Percentiles rank a stretch among this genome's conserved stretches.
Evolutionary conservation across 2,888 invertebrate genomes (phyloP).

Genomic region (Gibbula magus): DNA sequence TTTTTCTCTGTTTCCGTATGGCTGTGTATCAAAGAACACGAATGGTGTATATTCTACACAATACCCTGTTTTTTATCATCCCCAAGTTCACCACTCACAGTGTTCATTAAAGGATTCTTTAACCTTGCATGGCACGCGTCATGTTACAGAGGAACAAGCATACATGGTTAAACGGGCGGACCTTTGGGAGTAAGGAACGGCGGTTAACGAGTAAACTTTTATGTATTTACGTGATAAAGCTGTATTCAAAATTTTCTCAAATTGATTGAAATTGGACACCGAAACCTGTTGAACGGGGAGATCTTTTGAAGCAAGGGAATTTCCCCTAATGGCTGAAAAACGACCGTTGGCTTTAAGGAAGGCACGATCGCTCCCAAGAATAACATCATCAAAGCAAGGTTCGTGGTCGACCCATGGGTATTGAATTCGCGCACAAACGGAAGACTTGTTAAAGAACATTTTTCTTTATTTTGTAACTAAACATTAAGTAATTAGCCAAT

Average conservation of each 20-base stretch:
- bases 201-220: neutral
- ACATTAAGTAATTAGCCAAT: slow-evolving; percentile 21
- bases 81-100: neutral
- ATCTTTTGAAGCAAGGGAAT: slow-evolving; percentile 19
- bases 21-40: slow-evolving; percentile 14
- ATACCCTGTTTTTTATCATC: neutral
- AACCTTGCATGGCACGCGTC: slow-evolving; percentile 12
- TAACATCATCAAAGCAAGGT: slow-evolving; percentile 2
- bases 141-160: neutral
- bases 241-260: slow-evolving; percentile 10
- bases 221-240: neutral
- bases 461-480: slow-evolving; percentile 18
- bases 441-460: slow-evolving; percentile 1
- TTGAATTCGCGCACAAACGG: neutral
- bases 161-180: neutral
- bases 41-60: neutral
- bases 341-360: slow-evolving; percentile 9
- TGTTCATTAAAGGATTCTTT: slow-evolving; percentile 2
- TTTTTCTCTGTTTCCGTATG: neutral
- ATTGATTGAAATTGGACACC: slow-evolving; percentile 13
- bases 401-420: neutral
- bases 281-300: slow-evolving; percentile 1
- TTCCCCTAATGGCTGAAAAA: slow-evolving; percentile 16
- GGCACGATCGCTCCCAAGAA: neutral
- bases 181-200: neutral